These are phyloP conservation scores for Aplocera efformata DNA, from an alignment of 2,888 invertebrate species.

Conservation along the genomic window DNA sequence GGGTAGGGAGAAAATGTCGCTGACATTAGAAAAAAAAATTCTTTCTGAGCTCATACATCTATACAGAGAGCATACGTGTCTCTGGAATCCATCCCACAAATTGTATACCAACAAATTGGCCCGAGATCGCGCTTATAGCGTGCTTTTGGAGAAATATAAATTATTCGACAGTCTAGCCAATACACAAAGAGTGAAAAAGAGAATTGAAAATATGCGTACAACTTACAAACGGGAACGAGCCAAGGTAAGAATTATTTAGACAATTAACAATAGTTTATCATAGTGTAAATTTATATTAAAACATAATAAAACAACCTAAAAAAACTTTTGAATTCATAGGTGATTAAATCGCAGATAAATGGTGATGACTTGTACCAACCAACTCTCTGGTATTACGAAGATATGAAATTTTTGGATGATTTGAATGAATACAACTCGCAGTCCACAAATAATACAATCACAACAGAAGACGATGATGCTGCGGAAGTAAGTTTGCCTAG, in stretches of 20 bases:
- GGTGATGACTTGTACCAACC: conserved; percentile 11
- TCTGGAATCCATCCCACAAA: conserved; percentile 33
- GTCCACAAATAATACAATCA: neutral
- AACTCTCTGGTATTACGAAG: conserved; percentile 39
- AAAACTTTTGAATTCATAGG: conserved; percentile 12
- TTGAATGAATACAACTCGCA: neutral
- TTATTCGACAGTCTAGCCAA: conserved; percentile 3
- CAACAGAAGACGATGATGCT: neutral
- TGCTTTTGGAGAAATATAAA: conserved; percentile 10
- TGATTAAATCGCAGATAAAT: conserved; percentile 8
- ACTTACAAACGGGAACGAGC: conserved; percentile 32
- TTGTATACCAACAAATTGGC: conserved; percentile 20
- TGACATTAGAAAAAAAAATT: conserved; percentile 3
- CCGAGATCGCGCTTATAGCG: conserved; percentile 5
- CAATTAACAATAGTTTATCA: neutral
- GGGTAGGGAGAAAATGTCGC: conserved; percentile 2
- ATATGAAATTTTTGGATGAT: conserved; percentile 14
- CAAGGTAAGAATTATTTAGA: conserved; percentile 25
- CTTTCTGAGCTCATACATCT: neutral
- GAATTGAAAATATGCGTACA: conserved; percentile 35
- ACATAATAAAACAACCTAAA: too few relatives aligned
- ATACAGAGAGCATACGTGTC: conserved; percentile 8
- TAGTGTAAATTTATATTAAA: too few relatives aligned
- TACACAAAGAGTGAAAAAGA: conserved; percentile 26
- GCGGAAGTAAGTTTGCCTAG: neutral